Percentiles rank a stretch among this genome's conserved stretches.
These are phyloP conservation scores for Heterotilapia buettikoferi DNA, from an alignment of 2,113 vertebrate genomes.

Conservation along the genomic window DNA sequence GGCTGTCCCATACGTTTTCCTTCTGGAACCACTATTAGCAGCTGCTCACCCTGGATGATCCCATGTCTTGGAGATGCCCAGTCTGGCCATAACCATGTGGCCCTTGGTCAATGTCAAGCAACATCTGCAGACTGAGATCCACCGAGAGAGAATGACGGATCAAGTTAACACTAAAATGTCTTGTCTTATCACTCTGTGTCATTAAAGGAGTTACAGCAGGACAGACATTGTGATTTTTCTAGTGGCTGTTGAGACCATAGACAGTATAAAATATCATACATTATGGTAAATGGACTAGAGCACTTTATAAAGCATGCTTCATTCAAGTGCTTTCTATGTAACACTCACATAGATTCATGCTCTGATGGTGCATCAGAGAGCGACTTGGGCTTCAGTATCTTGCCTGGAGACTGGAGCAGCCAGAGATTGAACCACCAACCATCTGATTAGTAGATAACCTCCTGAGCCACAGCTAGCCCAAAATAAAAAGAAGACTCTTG, in stretches of 20 bases:
- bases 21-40: neutral
- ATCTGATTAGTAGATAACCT: neutral
- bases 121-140: neutral
- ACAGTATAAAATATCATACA: neutral
- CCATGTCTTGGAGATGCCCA: neutral
- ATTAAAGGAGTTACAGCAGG: neutral
- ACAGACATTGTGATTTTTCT: neutral
- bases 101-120: neutral
- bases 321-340: neutral
- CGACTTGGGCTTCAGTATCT: neutral
- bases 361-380: neutral
- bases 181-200: neutral
- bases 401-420: neutral
- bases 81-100: neutral
- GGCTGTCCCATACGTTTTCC: neutral
- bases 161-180: neutral
- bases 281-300: neutral
- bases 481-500: neutral
- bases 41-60: neutral
- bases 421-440: neutral
- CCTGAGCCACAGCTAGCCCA: neutral
- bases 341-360: neutral
- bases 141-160: neutral
- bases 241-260: neutral
- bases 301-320: neutral